Base-by-base conservation (phyloP, 2,113 vertebrate genomes). In the Gracilinanus agilis region DNA sequence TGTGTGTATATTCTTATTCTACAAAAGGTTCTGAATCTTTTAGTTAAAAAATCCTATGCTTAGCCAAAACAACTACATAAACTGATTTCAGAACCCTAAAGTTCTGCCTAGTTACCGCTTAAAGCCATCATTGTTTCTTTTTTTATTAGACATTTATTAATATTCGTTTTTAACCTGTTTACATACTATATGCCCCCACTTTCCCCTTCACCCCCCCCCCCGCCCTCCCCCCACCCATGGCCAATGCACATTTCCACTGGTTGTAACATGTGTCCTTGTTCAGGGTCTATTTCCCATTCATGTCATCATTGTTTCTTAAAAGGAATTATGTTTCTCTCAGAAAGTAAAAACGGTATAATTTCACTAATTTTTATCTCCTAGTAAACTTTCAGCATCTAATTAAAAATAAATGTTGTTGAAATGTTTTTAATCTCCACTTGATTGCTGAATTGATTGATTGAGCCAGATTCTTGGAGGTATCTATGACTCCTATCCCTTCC, bases 401-500 rank as follows among this genome's bases (percentile, higher is more conserved):
- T 90, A 92, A 89, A 90, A 55, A 94, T 34, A 91, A 23, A 83
- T 61, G 29, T 0, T 55, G 13, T 54, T 83, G n/a, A 92, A 93
- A 90, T 55, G n/a, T 44, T 40, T 53, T 53, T 49, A 24, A n/a
- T 94, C 93, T 95, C 92, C 61, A 61, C 90, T 54, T 54, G 34
- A 34, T 95, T 92, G 92, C 91, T 90, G 56, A 95, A 92, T 19
- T 91, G 54, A 44, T 75, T 75, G 27, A n/a, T 95, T 92, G 53
- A 93, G 2, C 88, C 40, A 88, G 91, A 54, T 93, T 89, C 54
- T 93, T 67, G 40, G 67, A 0, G 25, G 53, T 92, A 24, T 54
- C 44, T 49, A 53, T 40, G 21, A 93, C 75, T 44, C n/a, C 55
- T 34, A 34, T 10, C 12, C 61, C 58, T 67, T 25, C 25, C 56